Evolutionary conservation across 2,797 vertebrate species (phyloP), one percentile per base, ranked within the genome.

Genomic region (Macropus fuliginosus): DNA sequence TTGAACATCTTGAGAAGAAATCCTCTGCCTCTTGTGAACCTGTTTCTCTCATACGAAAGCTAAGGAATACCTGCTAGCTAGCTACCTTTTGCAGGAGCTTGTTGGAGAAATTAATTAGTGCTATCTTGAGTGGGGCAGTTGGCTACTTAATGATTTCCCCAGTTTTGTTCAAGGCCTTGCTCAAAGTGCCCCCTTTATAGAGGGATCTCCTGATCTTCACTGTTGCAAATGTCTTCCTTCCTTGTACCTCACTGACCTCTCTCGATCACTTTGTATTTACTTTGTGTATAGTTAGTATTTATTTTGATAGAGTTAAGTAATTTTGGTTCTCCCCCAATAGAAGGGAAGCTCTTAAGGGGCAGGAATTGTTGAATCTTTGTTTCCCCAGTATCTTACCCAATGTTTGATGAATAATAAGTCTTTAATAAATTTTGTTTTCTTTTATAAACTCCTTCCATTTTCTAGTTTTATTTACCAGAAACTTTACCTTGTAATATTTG

Each of bases 401-500:
- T 62, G 59, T 62, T 62, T 62, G 57, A 57, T 11, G 11, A 62
- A 34, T 62, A 62, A 12, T 14, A 62, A 31, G 31, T 14, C 31
- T 62, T 62, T 14, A 62, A 62, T 62, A 24, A 1, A 29, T 59
- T 34, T n/a, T 18, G n/a, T 66, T 92, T 81, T 91, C 56, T 87
- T 91, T 95, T 91, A 40, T 93, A 27, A 91, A 91, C 12, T 62
- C 5, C 55, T 92, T 91, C 93, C 54, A 81, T 90, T 74, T 24
- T 91, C 54, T 56, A 3, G 89, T 95, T 93, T 96, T 28, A 90
- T 56, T 55, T 74, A 94, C 40, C 4, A 21, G 59, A 97, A 91
- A 90, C 93, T 91, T 91, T 52, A 40, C 87, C 91, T 96, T 62
- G 91, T 97, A 13, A 54, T 92, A 92, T 95, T 91, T 95, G 81